A percentile compares a stretch with the other conserved stretches of the same genome.
phyloP scores from a whole-genome alignment of 2,113 vertebrate species.

The Bungarus multicinctus region DNA sequence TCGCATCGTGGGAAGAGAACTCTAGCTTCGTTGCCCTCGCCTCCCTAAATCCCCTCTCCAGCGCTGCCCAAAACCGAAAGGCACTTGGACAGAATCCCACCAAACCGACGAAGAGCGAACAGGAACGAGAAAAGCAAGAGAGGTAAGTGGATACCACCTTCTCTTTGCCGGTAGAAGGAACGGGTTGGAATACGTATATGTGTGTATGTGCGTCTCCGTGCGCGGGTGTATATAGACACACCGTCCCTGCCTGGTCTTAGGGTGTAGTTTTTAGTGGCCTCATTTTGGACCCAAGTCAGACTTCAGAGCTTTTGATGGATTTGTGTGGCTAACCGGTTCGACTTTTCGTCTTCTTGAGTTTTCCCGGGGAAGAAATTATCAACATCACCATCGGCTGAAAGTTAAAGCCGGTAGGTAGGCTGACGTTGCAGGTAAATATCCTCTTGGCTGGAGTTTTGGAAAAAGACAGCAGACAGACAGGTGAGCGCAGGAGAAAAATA shows the following conservation, averaged over 20 bases:
- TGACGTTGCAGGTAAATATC: slow-evolving; percentile 31
- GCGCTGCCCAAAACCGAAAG: slow-evolving; percentile 43
- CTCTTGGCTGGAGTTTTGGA: slow-evolving; percentile 30
- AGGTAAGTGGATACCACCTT: slow-evolving; percentile 66
- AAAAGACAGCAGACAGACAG: neutral
- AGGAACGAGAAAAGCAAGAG: slow-evolving; percentile 18
- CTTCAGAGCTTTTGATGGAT: neutral
- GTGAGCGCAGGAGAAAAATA: neutral
- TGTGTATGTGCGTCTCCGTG: neutral
- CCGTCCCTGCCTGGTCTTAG: neutral
- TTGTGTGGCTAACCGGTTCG: neutral
- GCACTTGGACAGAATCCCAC: slow-evolving; percentile 21
- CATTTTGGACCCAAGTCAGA: neutral
- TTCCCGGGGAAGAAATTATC: neutral
- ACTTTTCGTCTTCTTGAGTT: neutral
- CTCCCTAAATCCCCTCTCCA: neutral
- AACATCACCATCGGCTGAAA: neutral
- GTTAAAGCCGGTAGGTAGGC: neutral
- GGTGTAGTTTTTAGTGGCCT: neutral
- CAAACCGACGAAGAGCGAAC: neutral
- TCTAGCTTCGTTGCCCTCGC: slow-evolving; percentile 39
- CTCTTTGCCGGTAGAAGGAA: neutral
- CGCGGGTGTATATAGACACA: neutral
- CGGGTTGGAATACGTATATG: neutral
- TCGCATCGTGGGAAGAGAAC: slow-evolving; percentile 28